Evolutionary conservation across 2,888 invertebrate genomes (phyloP).

Genomic region (Nymphalis polychloros): DNA sequence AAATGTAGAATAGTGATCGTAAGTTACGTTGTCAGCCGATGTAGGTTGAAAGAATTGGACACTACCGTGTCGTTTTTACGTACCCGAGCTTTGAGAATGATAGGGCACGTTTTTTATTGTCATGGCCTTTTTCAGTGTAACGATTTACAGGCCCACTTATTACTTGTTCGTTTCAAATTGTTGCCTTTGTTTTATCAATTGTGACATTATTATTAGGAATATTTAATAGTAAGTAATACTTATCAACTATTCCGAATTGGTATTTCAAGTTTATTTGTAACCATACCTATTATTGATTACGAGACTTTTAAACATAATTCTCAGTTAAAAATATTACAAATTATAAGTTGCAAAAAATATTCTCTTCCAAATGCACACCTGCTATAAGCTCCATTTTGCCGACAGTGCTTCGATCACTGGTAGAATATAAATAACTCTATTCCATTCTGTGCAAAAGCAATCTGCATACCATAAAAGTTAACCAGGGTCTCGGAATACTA

Average conservation of each 20-base stretch:
- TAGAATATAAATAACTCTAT: slow-evolving; percentile 11
- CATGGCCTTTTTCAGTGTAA: slow-evolving; percentile 17
- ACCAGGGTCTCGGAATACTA: slow-evolving; percentile 4
- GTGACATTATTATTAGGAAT: background rate
- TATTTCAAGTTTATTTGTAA: too few relatives aligned
- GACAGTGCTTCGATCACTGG: slow-evolving; percentile 14
- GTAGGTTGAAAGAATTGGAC: slow-evolving; percentile 24
- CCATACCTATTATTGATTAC: too few relatives aligned
- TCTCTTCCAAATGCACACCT: slow-evolving; percentile 26
- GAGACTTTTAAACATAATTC: background rate
- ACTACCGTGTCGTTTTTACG: slow-evolving; percentile 24
- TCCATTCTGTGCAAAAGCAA: slow-evolving; percentile 19
- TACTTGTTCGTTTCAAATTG: background rate
- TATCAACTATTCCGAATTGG: too few relatives aligned
- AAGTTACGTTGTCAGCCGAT: slow-evolving; percentile 16
- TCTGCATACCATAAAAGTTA: slow-evolving; percentile 19
- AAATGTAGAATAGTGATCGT: slow-evolving; percentile 48
- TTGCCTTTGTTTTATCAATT: background rate
- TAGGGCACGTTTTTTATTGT: slow-evolving; percentile 28
- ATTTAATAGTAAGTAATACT: too few relatives aligned
- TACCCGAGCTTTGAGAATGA: slow-evolving; percentile 17
- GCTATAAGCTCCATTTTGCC: slow-evolving; percentile 25
- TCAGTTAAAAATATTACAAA: slow-evolving; percentile 10
- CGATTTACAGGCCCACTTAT: slow-evolving; percentile 17
- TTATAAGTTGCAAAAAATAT: slow-evolving; percentile 20